phyloP scores from a whole-genome alignment of 2,888 invertebrate genomes.

The Alloplasta piceator region DNA sequence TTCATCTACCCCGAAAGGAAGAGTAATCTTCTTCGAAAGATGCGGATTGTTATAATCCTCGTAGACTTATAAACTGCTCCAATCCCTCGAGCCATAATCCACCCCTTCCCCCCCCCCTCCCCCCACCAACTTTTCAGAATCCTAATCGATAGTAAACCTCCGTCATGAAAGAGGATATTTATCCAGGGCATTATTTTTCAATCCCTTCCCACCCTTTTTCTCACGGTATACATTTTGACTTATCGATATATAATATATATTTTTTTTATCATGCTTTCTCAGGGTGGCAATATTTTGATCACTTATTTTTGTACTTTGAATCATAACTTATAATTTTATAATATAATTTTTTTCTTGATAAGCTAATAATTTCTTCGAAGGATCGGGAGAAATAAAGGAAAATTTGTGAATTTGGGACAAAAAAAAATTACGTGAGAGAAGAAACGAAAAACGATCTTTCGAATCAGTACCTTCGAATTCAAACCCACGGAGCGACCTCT shows the following conservation, averaged over 20 bases:
- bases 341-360: no score
- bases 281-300: no score
- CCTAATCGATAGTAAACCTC: conserved; percentile 49
- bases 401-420: no score
- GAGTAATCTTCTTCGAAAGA: conserved; percentile 27
- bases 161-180: conserved; percentile 8
- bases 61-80: conserved; percentile 27
- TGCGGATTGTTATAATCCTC: conserved; percentile 10
- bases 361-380: no score
- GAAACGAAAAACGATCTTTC: no score
- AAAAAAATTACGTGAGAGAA: no score
- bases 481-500: no score
- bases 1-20: not conserved
- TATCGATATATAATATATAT: not conserved
- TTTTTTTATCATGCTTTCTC: not conserved
- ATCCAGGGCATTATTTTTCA: not conserved
- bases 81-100: conserved; percentile 25
- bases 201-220: not conserved
- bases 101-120: not conserved
- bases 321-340: no score
- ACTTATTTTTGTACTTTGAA: no score
- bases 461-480: no score
- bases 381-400: no score
- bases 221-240: not conserved
- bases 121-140: conserved; percentile 1